Evolutionary conservation across 2,888 invertebrate species (phyloP), one percentile per base, ranked within the genome.

Genomic region (Agriopis leucophaearia): DNA sequence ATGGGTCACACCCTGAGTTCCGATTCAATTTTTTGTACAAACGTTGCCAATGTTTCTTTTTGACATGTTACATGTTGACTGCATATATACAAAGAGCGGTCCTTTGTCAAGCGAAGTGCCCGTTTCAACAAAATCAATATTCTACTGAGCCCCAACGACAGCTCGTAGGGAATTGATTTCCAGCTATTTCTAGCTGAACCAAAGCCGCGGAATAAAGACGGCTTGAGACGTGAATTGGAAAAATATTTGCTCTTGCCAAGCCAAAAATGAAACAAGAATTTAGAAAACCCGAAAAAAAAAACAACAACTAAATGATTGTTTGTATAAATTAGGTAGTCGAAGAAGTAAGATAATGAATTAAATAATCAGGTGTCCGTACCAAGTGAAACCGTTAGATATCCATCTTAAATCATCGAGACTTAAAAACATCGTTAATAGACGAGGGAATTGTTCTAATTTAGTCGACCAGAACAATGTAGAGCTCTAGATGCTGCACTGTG

Each of bases 11-110:
- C 12, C 1, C 1, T 1, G n/a, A 44, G n/a, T 13, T 13, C 42
- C 42, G 42, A 13, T 8, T 10, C 10, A 4, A 5, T 8, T 16
- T 36, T 27, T 8, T 36, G 7, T 57, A 15, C 42, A 50, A 15
- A 44, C 16, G 50, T 48, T 44, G 35, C 36, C 4, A 40, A 16
- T 48, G 16, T n/a, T 38, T 16, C 42, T 40, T 55, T 35, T 1
- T 55, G 55, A 55, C 55, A 55, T 12, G 7, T 40, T 10, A 16
- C 40, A 40, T 56, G 56, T 27, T 44, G 56, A 27, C 56, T 27
- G 56, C 42, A 42, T 40, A 16, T 36, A 27, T 27, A 27, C 27
- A 27, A 5, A 0, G 18, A 5, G 48, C 8, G 16, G 38, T 55
- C 42, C 42, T 55, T 55, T 55, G 42, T 55, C 40, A 42, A 35